These are phyloP conservation scores for Leptinotarsa tumamoca DNA, from an alignment of 2,888 invertebrate species.

Conservation along the genomic window DNA sequence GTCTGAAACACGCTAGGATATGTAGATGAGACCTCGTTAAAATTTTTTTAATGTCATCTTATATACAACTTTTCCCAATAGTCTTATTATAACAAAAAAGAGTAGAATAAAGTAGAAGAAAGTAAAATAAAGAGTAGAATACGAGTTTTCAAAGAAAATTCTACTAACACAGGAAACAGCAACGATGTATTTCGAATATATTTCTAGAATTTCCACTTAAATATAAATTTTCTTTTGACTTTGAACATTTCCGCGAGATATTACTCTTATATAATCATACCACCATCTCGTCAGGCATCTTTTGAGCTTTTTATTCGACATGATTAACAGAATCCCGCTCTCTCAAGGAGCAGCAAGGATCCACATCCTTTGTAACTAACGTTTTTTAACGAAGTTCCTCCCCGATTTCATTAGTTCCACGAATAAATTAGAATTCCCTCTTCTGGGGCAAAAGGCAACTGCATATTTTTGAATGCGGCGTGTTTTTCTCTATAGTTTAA, in stretches of 20 bases:
- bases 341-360: not conserved
- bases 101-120: too few relatives aligned
- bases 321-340: not conserved
- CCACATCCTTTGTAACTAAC: not conserved
- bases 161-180: too few relatives aligned
- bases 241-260: not conserved
- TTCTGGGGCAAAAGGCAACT: not conserved
- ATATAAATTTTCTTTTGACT: not conserved
- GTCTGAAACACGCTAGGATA: too few relatives aligned
- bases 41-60: too few relatives aligned
- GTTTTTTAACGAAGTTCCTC: constrained; percentile 6
- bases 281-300: not conserved
- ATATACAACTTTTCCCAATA: too few relatives aligned
- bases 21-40: too few relatives aligned
- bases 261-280: not conserved
- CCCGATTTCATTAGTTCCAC: not conserved
- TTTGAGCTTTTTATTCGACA: constrained; percentile 1
- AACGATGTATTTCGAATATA: not conserved
- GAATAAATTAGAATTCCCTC: not conserved
- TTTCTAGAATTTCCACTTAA: not conserved
- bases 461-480: not conserved
- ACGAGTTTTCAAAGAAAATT: too few relatives aligned
- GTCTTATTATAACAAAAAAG: too few relatives aligned
- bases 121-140: too few relatives aligned
- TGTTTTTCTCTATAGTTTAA: constrained; percentile 5